These are phyloP conservation scores for Steatocranus sp. DNA, from an alignment of 2,797 vertebrate genomes.

Conservation along the genomic window DNA sequence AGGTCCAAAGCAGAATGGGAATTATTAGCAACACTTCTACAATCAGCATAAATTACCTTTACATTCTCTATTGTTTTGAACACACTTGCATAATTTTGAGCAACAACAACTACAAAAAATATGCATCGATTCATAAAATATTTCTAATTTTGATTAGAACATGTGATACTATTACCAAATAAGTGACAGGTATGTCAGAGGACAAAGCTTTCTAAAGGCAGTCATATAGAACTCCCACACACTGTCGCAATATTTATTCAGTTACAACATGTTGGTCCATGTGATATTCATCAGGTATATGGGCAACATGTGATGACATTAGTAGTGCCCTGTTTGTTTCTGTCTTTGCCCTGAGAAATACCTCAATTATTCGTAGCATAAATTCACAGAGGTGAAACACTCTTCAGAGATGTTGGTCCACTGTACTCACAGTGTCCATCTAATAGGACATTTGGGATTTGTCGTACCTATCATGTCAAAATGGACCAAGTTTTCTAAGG, in stretches of 20 bases:
- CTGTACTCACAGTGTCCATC: neutral
- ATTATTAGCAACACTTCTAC: neutral
- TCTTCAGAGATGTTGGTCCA: neutral
- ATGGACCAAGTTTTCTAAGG: neutral
- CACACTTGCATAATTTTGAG: neutral
- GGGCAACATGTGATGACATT: neutral
- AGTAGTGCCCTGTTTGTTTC: neutral
- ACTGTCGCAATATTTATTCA: neutral
- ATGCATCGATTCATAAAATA: neutral
- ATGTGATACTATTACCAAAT: accelerated
- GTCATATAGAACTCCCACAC: neutral
- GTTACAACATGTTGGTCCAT: neutral
- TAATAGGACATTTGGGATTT: neutral
- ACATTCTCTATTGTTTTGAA: neutral
- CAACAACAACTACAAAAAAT: neutral
- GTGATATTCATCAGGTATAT: neutral
- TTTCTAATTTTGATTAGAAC: neutral
- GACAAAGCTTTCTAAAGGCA: too few relatives aligned
- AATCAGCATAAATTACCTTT: neutral
- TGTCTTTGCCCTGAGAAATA: neutral
- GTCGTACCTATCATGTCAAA: neutral
- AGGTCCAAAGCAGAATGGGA: neutral
- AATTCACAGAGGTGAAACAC: neutral
- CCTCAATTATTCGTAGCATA: neutral
- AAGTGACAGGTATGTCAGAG: neutral